Percentiles rank a stretch among this genome's conserved stretches.
Conservation (phyloP, 2,797 vertebrate species). For the Valencia hispanica region DNA sequence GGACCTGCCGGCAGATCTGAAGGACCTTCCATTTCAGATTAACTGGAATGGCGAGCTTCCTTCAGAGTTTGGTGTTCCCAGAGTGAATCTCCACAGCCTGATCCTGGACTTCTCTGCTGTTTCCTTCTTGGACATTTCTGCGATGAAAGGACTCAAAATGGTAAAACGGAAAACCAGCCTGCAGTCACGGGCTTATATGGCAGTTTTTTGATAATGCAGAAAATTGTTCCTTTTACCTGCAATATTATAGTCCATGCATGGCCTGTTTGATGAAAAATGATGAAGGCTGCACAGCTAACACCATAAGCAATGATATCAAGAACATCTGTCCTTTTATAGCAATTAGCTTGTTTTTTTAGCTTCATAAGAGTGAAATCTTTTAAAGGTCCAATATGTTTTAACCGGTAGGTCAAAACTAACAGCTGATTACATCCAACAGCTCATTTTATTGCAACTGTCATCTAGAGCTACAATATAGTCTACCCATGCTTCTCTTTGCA, state of each 20-base stretch:
- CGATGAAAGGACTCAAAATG: constrained; percentile 87
- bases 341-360: not conserved
- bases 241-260: not conserved
- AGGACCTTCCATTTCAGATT: constrained; percentile 85
- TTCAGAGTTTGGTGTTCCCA: constrained; percentile 81
- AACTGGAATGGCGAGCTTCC: constrained; percentile 88
- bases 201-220: not conserved
- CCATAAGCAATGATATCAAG: not conserved
- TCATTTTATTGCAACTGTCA: no score
- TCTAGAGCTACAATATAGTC: not conserved
- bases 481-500: constrained; percentile 64
- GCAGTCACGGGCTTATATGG: not conserved
- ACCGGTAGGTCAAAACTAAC: no score
- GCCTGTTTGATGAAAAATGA: not conserved
- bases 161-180: constrained; percentile 65
- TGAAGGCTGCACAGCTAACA: not conserved
- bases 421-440: no score
- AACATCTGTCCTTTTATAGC: not conserved
- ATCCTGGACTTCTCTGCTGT: constrained; percentile 93
- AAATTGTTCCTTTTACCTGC: not conserved
- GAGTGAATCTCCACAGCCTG: constrained; percentile 87
- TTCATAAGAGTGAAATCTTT: no score
- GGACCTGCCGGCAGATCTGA: constrained; percentile 80
- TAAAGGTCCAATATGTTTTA: not conserved
- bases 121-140: constrained; percentile 93